phyloP scores from a whole-genome alignment of 1,140 invertebrate genomes.

The Chelonus insularis region DNA sequence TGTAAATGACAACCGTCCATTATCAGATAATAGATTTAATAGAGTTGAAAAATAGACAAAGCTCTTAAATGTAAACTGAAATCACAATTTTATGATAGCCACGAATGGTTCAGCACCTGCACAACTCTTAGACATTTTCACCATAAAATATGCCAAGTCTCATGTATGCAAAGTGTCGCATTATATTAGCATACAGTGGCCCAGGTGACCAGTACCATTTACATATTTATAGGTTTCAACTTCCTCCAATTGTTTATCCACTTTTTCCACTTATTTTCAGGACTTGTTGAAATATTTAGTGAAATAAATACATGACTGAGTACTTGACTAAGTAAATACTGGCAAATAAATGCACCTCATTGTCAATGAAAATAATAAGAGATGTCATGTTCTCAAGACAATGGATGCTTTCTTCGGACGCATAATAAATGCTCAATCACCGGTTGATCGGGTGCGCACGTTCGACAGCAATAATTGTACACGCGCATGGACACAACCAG shows the following conservation, averaged over 20 bases:
- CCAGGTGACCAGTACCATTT: slow-evolving; percentile 32
- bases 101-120: not conserved
- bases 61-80: no score
- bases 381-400: not conserved
- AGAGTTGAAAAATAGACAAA: no score
- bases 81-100: no score
- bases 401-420: not conserved
- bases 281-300: no score
- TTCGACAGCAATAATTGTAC: slow-evolving; percentile 25
- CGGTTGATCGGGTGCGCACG: slow-evolving; percentile 6
- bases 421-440: not conserved
- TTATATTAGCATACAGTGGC: slow-evolving; percentile 50
- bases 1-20: no score
- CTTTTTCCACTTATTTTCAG: not conserved
- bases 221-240: slow-evolving; percentile 53
- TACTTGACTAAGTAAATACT: not conserved
- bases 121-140: slow-evolving; percentile 5
- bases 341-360: not conserved
- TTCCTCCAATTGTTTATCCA: slow-evolving; percentile 54
- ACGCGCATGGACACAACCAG: slow-evolving; percentile 14
- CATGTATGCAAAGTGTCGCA: slow-evolving; percentile 31
- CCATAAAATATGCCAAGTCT: slow-evolving; percentile 31
- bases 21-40: no score
- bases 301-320: not conserved
- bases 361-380: not conserved